A percentile compares a stretch with the other conserved stretches of the same genome.
Conservation (phyloP, 2,888 invertebrate species). For the Ditylenchus weischeri region DNA sequence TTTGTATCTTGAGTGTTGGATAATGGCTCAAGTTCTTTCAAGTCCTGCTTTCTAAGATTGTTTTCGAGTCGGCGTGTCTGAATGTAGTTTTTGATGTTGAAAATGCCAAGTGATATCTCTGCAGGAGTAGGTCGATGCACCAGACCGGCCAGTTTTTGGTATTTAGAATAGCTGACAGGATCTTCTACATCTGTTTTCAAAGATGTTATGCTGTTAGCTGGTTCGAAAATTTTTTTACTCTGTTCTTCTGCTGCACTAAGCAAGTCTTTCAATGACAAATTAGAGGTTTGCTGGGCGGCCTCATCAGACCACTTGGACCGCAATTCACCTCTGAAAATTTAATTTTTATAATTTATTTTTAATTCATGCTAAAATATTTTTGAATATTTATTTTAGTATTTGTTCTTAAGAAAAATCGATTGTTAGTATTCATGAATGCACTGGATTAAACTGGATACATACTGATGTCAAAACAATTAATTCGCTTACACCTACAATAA, state of each 20-base stretch:
- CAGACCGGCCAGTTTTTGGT: too few relatives aligned
- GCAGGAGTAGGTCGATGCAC: not conserved
- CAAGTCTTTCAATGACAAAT: slow-evolving; percentile 5
- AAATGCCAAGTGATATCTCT: not conserved
- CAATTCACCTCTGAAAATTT: slow-evolving; percentile 1
- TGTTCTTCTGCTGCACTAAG: not conserved
- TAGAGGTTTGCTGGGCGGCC: not conserved
- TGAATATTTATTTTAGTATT: too few relatives aligned
- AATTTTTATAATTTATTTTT: not conserved
- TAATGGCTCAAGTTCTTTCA: not conserved
- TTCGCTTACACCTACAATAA: too few relatives aligned
- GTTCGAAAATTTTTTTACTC: not conserved
- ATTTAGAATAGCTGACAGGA: not conserved
- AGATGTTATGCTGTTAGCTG: too few relatives aligned
- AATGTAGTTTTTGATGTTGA: not conserved
- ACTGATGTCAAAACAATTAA: too few relatives aligned
- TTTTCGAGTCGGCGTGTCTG: not conserved
- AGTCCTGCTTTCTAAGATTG: not conserved
- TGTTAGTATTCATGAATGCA: too few relatives aligned
- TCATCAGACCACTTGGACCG: not conserved
- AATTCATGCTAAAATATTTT: too few relatives aligned
- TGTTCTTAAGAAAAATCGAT: too few relatives aligned
- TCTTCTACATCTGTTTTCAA: not conserved
- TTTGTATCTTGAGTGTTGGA: not conserved
- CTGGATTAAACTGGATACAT: too few relatives aligned